These are phyloP conservation scores for Saturnia pavonia DNA, from an alignment of 2,888 invertebrate genomes.

Conservation along the genomic window DNA sequence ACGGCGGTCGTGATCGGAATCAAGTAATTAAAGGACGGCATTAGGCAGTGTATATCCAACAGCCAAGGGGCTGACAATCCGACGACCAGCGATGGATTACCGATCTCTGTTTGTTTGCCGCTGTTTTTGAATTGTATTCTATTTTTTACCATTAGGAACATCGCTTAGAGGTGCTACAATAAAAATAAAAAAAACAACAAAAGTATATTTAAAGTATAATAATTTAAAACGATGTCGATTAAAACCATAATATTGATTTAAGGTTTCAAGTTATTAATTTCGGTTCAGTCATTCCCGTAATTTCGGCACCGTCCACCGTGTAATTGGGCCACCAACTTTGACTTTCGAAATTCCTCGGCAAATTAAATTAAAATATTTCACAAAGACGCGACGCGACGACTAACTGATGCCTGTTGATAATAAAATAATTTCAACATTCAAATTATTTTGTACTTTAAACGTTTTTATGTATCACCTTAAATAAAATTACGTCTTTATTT, in stretches of 20 bases:
- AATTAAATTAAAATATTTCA: conserved; percentile 31
- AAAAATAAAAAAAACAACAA: not conserved
- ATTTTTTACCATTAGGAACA: no score
- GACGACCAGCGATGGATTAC: no score
- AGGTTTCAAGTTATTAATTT: not conserved
- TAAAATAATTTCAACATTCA: conserved; percentile 22
- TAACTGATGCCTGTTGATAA: not conserved
- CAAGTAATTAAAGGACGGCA: no score
- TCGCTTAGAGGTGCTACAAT: no score
- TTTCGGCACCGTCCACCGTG: not conserved
- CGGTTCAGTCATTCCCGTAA: not conserved
- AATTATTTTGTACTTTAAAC: conserved; percentile 1
- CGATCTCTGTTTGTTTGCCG: no score
- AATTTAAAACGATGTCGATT: not conserved
- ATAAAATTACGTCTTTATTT: no score
- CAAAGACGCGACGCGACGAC: not conserved
- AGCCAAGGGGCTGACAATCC: no score
- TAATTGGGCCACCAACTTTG: conserved; percentile 23
- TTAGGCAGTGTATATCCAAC: no score
- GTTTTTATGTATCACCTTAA: no score
- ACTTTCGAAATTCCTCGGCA: conserved; percentile 23
- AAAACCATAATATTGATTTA: not conserved
- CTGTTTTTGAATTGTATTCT: no score
- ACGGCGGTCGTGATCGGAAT: no score
- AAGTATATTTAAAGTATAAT: not conserved